Percentiles rank a stretch among this genome's conserved stretches.
phyloP scores from a whole-genome alignment of 2,888 invertebrate species.

The Geotrupes spiniger region DNA sequence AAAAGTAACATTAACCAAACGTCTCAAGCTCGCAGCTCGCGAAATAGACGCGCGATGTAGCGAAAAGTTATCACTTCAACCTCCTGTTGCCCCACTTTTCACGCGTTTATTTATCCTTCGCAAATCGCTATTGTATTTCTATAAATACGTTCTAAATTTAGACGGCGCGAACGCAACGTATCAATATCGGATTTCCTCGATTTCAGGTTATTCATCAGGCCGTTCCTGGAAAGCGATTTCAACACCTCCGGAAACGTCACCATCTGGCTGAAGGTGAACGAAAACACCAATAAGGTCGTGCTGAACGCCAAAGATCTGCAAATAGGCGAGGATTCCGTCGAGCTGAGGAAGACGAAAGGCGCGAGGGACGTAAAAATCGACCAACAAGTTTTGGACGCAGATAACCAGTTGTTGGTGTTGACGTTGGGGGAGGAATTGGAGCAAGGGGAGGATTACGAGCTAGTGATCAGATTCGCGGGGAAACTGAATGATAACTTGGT shows the following conservation, averaged over 20 bases:
- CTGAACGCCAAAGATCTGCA: constrained; percentile 51
- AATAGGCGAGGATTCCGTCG: constrained; percentile 45
- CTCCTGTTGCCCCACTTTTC: neutral
- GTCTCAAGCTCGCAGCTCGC: no score
- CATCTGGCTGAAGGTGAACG: constrained; percentile 46
- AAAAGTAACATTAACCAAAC: no score
- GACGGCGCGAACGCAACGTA: neutral
- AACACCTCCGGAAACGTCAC: constrained; percentile 49
- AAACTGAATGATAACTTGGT: constrained; percentile 56
- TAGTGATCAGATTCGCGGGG: constrained; percentile 55
- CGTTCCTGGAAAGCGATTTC: constrained; percentile 49
- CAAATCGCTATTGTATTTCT: neutral
- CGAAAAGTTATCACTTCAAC: neutral
- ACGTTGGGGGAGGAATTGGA: constrained; percentile 42
- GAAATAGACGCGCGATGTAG: no score
- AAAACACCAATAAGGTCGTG: constrained; percentile 48
- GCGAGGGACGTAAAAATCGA: constrained; percentile 44
- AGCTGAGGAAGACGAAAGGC: constrained; percentile 29
- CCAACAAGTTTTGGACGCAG: constrained; percentile 38
- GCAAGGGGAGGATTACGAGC: constrained; percentile 45
- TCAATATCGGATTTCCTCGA: no score
- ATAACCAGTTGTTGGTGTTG: constrained; percentile 46
- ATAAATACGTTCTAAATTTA: neutral
- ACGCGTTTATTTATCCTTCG: neutral
- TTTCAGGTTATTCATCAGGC: constrained; percentile 44